These are phyloP conservation scores for Macrocentrus cingulum DNA, from an alignment of 1,140 invertebrate species.

Conservation along the genomic window DNA sequence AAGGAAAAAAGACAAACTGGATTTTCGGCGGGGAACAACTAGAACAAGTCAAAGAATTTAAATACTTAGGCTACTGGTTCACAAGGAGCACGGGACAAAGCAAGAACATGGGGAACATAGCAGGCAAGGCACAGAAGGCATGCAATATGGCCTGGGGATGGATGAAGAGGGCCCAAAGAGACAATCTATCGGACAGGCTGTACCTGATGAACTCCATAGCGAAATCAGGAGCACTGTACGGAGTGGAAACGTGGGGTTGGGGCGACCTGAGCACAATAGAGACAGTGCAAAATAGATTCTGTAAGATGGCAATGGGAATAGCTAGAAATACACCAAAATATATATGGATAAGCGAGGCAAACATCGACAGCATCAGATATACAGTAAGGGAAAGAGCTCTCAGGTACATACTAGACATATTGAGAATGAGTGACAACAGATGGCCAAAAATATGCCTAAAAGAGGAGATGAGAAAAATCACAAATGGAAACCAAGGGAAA, in stretches of 20 bases:
- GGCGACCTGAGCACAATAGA: not conserved
- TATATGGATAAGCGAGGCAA: conserved; percentile 3
- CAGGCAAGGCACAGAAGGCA: not conserved
- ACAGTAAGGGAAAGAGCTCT: not conserved
- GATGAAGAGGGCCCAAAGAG: not conserved
- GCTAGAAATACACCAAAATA: conserved; percentile 7
- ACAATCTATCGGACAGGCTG: not conserved
- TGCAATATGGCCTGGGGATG: not conserved
- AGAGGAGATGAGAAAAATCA: conserved; percentile 13
- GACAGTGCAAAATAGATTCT: not conserved
- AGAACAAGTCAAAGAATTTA: not conserved
- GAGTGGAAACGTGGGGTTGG: conserved; percentile 12
- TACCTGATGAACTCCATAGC: conserved; percentile 7
- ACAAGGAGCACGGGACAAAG: not conserved
- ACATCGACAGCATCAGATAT: not conserved
- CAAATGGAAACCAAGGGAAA: not conserved
- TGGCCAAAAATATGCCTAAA: conserved; percentile 23
- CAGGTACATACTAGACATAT: not conserved
- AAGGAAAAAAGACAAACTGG: not conserved
- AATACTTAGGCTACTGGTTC: conserved; percentile 1
- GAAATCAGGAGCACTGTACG: not conserved
- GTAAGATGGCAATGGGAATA: conserved; percentile 1
- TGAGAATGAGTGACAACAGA: conserved; percentile 14
- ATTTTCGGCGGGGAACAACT: not conserved
- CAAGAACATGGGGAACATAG: not conserved